Conservation (phyloP, 2,888 invertebrate genomes). For the Epicampocera succincta region DNA sequence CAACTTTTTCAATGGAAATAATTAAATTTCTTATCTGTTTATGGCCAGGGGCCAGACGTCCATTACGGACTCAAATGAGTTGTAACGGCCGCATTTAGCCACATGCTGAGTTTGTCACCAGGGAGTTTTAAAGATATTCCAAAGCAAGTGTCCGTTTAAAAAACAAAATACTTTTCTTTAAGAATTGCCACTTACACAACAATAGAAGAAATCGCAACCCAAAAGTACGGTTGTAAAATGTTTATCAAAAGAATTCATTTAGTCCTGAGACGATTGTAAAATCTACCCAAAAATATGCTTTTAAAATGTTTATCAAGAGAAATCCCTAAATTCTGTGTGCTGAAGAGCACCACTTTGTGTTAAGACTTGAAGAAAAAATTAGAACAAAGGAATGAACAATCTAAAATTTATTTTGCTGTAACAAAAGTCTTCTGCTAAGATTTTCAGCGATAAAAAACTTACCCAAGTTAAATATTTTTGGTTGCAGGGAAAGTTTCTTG, state of each 20-base stretch:
- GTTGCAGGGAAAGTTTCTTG: neutral
- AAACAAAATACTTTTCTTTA: neutral
- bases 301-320: neutral
- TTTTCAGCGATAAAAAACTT: neutral
- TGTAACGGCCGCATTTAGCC: constrained; percentile 1
- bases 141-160: neutral
- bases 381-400: no score
- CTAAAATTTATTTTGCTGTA: no score
- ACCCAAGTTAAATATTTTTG: neutral
- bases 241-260: neutral
- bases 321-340: no score
- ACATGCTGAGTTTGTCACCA: constrained; percentile 3
- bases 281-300: neutral
- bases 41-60: neutral
- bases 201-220: neutral
- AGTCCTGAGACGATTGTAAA: no score
- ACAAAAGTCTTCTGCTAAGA: no score
- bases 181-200: neutral
- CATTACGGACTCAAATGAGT: neutral
- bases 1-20: no score
- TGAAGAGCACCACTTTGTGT: no score
- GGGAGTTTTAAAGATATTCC: neutral
- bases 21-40: no score
- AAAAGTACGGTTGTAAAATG: neutral
- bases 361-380: no score